Base-by-base conservation (phyloP, 1,140 invertebrate genomes). In the Neodiprion pinetum region DNA sequence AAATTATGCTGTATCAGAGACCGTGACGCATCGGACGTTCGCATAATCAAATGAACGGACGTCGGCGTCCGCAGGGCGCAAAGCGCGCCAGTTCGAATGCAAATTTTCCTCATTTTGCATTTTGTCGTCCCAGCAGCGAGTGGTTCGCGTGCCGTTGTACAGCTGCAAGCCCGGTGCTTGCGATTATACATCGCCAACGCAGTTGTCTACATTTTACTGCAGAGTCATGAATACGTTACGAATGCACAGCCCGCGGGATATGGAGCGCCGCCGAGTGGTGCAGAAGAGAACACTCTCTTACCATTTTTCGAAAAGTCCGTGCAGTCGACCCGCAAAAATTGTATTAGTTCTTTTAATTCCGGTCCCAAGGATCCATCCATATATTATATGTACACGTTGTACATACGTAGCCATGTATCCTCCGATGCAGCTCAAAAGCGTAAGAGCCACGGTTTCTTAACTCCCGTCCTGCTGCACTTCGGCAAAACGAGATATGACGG, bases 81-180 rank as follows among this genome's bases (percentile, higher is more conserved):
- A 28, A 17, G 48, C 50, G 72, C 10, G 53, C 75, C 77, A 78
- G 80, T 82, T 82, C 80, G 76, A 70, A 82, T 83, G 82, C 79
- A 81, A 83, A 83, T 83, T 80, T 83, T 69, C 73, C 61, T 72
- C 74, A 76, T 77, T 82, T 83, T 80, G 80, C 81, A 82, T 80
- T 80, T 81, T 77, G 76, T 83, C 80, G 71, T 77, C 73, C 4
- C 48, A 83, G 80, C 80, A 82, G 76, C 79, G 79, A 79, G 78
- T 80, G 76, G 61, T 75, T 71, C 23, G 21, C 48, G 76, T 61
- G 66, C 72, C 4, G 53, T 67, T 73, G 21, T 67, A 73, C 17
- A 40, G 50, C 40, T 61, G 48, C 47, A 73, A 67, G 50, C 65
- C 61, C 65, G 67, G 53, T 65, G 48, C 65, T 40, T 72, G 28